A percentile compares a stretch with the other conserved stretches of the same genome.
phyloP scores from a whole-genome alignment of 2,113 vertebrate species.

The Engystomops pustulosus region DNA sequence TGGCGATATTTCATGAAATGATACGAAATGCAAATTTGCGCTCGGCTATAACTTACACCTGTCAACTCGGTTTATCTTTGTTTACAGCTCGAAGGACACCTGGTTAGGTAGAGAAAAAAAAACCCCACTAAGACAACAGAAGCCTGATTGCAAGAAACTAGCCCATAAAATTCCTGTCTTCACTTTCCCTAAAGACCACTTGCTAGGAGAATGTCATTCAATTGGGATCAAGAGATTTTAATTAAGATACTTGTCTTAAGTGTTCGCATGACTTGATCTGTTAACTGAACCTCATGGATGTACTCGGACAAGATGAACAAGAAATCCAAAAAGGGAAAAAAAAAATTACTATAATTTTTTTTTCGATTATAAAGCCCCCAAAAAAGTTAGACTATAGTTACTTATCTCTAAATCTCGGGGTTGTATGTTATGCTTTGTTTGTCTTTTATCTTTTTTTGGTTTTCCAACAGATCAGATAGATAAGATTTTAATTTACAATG shows the following conservation, averaged over 20 bases:
- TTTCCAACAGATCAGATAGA: conserved; percentile 8
- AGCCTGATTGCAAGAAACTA: neutral
- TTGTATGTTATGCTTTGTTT: no score
- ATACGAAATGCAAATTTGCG: conserved; percentile 45
- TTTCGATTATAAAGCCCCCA: no score
- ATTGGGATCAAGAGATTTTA: conserved; percentile 52
- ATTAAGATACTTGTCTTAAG: conserved; percentile 59
- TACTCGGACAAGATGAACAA: neutral
- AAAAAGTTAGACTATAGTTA: neutral
- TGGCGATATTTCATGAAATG: conserved; percentile 43
- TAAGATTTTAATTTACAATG: conserved; percentile 35
- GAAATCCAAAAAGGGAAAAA: neutral
- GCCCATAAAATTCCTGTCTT: conserved; percentile 21
- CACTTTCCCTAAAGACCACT: conserved; percentile 54
- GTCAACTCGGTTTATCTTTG: conserved; percentile 17
- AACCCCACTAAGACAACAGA: neutral
- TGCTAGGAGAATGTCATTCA: conserved; percentile 43
- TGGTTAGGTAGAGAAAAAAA: neutral
- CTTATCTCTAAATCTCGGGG: conserved; percentile 4
- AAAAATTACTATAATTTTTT: neutral
- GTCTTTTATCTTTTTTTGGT: neutral
- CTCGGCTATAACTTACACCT: conserved; percentile 1
- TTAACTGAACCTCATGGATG: conserved; percentile 22
- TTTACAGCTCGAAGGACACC: neutral
- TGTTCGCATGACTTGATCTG: conserved; percentile 29